Percentiles rank a stretch among this genome's conserved stretches.
Evolutionary conservation across 2,797 vertebrate genomes (phyloP).

Genomic region (Acropternis orthonyx): DNA sequence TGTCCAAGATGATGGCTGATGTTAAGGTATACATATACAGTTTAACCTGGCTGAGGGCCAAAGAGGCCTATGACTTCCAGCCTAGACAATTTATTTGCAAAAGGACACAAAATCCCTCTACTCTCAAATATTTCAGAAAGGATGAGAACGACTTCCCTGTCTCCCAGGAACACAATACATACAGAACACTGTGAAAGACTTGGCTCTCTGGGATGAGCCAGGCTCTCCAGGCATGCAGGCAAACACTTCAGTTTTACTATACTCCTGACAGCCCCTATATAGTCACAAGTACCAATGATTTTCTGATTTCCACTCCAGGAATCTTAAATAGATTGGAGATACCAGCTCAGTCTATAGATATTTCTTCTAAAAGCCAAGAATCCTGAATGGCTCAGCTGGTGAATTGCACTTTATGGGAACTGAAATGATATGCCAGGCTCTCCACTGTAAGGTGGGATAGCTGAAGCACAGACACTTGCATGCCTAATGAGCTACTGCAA

Average conservation of each 20-base stretch:
- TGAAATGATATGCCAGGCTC: slow-evolving; percentile 20
- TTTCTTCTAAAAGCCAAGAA: slow-evolving; percentile 33
- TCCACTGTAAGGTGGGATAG: slow-evolving; percentile 2
- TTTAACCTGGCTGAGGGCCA: slow-evolving; percentile 56
- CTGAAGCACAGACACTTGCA: slow-evolving; percentile 14
- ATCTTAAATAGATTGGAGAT: slow-evolving; percentile 42
- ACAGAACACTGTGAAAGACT: background rate
- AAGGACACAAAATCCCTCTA: slow-evolving; percentile 41
- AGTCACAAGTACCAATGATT: slow-evolving; percentile 15
- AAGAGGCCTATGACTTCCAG: slow-evolving; percentile 17
- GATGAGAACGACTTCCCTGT: background rate
- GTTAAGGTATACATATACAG: slow-evolving; percentile 49
- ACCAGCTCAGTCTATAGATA: slow-evolving; percentile 20
- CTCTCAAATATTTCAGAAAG: slow-evolving; percentile 19
- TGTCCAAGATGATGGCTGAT: slow-evolving; percentile 50
- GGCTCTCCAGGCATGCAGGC: slow-evolving; percentile 14
- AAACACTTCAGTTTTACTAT: slow-evolving; percentile 28
- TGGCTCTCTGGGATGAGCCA: background rate
- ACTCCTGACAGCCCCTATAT: background rate
- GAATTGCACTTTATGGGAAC: slow-evolving; percentile 15
- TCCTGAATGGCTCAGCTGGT: slow-evolving; percentile 43
- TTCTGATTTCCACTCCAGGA: slow-evolving; percentile 47
- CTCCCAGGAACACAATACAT: slow-evolving; percentile 15
- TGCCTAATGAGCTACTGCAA: background rate
- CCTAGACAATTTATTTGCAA: slow-evolving; percentile 30